Evolutionary conservation across 2,797 vertebrate species (phyloP).

Genomic region (Rhinophrynus dorsalis): DNA sequence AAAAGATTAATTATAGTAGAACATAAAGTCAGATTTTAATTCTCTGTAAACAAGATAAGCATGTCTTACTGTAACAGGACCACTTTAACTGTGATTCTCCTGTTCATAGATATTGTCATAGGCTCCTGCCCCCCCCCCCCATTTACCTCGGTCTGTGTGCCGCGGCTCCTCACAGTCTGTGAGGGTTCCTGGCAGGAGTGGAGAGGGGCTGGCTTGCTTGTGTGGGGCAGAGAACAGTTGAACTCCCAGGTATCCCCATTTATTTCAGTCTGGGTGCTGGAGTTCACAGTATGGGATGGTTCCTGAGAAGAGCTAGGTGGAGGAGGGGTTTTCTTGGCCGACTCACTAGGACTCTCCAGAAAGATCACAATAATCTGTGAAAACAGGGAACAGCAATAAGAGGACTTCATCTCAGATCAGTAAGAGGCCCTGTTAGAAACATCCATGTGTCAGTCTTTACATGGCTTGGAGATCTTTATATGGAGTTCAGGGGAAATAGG

Average conservation of each 20-base stretch:
- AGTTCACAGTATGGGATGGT: neutral
- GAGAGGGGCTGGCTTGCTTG: neutral
- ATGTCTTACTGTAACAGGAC: too few relatives aligned
- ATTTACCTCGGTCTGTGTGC: neutral
- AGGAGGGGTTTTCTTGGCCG: neutral
- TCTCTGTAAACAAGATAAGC: too few relatives aligned
- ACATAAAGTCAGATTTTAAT: too few relatives aligned
- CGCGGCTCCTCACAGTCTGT: neutral
- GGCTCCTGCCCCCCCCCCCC: too few relatives aligned
- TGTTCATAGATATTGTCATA: too few relatives aligned
- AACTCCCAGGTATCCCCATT: neutral
- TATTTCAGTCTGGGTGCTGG: constrained; percentile 13
- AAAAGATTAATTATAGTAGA: too few relatives aligned
- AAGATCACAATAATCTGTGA: constrained; percentile 25
- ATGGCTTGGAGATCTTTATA: too few relatives aligned
- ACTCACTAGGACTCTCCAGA: neutral
- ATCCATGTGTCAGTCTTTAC: too few relatives aligned
- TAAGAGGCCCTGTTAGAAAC: too few relatives aligned
- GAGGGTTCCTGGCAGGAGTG: neutral
- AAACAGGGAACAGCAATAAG: neutral
- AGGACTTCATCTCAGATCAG: too few relatives aligned
- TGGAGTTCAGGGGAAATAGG: too few relatives aligned
- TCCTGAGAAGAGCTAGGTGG: constrained; percentile 4
- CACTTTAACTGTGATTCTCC: too few relatives aligned
- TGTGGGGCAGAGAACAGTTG: neutral